Base-by-base conservation (phyloP, 2,888 invertebrate species). In the Glyphotaelius pellucidus region DNA sequence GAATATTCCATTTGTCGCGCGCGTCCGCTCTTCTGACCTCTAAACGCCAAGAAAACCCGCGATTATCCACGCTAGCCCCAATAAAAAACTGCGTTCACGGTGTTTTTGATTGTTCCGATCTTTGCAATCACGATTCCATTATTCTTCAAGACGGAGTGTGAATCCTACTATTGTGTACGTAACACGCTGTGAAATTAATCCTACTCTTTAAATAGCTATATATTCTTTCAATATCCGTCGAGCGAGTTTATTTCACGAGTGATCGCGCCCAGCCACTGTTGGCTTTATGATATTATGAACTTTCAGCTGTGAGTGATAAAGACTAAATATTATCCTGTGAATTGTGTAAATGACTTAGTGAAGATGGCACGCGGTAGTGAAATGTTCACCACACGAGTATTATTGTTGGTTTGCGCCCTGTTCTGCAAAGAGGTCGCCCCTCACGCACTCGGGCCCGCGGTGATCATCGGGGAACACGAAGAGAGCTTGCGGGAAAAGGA, bases 141-240 rank as follows among this genome's bases (percentile, higher is more conserved):
- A 96, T 96, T 94, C 94, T 94, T 93, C 94, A 30, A 91, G 93
- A 94, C 94, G 94, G 94, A 94, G 95, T 95, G 95, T 94, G 95
- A 95, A 96, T 96, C 96, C 96, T 95, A 95, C 95, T 95, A 96
- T 96, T 96, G 96, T 96, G 94, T 94, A 94, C 35, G 94, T 95
- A 95, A 96, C 94, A 93, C 93, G 94, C 95, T 96, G 95, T 95
- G 96, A 96, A 96, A 95, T 95, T 94, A 95, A 95, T 95, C 95
- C 94, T 95, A 94, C 94, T 95, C 95, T 94, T 94, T 94, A 94
- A 93, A 80, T 79, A 79, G 86, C 90, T 93, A 93, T 93, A 93
- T 91, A 93, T 85, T 91, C 42, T 11, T 81, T 47, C 11, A 83
- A 80, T 80, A 31, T 86, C 86, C 83, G 52, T 84, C 52, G 38